Conservation (phyloP, 2,113 vertebrate species). For the Hypocryptadius cinnamomeus region DNA sequence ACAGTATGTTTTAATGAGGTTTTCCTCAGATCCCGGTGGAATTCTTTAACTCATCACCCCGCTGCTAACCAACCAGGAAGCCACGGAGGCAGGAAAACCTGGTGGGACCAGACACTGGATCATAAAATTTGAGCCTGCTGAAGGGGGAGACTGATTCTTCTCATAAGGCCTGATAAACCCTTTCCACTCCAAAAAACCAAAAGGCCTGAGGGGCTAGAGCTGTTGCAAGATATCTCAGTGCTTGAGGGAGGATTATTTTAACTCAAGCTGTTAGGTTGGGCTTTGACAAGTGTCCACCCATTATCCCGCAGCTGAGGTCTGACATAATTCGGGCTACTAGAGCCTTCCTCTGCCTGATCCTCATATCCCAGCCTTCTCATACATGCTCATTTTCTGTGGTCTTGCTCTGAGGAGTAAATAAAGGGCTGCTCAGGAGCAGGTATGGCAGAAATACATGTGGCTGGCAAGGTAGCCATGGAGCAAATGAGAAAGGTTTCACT, state of each 20-base stretch:
- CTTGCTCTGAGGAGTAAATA: background rate
- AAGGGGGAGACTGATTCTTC: background rate
- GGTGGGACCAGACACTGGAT: background rate
- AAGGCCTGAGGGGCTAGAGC: background rate
- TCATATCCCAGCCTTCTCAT: background rate
- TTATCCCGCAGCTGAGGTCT: background rate
- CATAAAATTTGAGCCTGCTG: background rate
- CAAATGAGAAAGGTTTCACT: background rate
- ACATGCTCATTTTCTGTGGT: background rate
- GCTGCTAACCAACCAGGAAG: background rate
- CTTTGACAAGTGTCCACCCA: background rate
- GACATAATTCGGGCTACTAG: background rate
- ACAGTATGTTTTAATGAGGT: background rate
- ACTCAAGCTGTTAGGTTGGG: background rate
- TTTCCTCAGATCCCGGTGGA: background rate
- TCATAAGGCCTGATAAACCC: background rate
- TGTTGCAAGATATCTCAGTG: background rate
- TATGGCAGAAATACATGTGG: background rate
- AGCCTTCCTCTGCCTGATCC: background rate
- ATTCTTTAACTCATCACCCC: background rate
- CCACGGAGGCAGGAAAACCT: background rate
- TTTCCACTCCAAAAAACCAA: background rate
- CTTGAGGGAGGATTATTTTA: background rate
- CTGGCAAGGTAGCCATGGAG: background rate
- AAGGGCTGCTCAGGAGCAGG: background rate